Evolutionary conservation across 2,888 invertebrate genomes (phyloP), one percentile per base, ranked within the genome.

Genomic region (Timema cristinae): DNA sequence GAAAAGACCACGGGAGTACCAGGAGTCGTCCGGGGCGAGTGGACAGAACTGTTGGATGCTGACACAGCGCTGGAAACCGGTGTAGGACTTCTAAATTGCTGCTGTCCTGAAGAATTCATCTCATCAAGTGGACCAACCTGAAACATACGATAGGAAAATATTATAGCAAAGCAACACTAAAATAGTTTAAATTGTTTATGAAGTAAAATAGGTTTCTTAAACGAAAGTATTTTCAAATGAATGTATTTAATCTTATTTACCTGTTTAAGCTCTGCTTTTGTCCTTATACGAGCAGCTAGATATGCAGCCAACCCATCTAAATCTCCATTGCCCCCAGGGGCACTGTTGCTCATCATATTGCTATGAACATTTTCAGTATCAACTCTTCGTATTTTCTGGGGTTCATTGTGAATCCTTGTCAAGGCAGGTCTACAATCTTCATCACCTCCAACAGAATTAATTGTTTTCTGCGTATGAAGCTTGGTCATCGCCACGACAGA

Each of bases 211-310:
- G 32, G 32, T 32, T 32, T 32, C 32, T 32, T 32, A 32, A 32
- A 32, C 1, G 32, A 32, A 32, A 32, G 4, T 4, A 32, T 32
- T 32, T 32, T 32, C 32, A 32, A 32, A 2, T 1, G 4, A 32
- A 4, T 32, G 32, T 32, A 32, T 32, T 50, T n/a, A 15, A 67
- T 63, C 9, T 63, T 48, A 72, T 73, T 75, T 76, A 81, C 81
- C 81, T 78, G 78, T 82, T 94, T 95, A 59, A 94, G 83, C 82
- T 94, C 94, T 2, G 92, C 94, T 83, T 94, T 94, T 6, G 94
- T 95, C 76, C 94, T 86, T 78, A 94, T 94, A 79, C 93, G 86
- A 11, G 92, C 89, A 6, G 88, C 87, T 70, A 87, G 80, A 72
- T 86, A 83, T n/a, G 86, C 87, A 56, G 90, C 89, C 66, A 90